These are phyloP conservation scores for Petrocephalus microphthalmus DNA, from an alignment of 2,113 vertebrate genomes.

Conservation along the genomic window DNA sequence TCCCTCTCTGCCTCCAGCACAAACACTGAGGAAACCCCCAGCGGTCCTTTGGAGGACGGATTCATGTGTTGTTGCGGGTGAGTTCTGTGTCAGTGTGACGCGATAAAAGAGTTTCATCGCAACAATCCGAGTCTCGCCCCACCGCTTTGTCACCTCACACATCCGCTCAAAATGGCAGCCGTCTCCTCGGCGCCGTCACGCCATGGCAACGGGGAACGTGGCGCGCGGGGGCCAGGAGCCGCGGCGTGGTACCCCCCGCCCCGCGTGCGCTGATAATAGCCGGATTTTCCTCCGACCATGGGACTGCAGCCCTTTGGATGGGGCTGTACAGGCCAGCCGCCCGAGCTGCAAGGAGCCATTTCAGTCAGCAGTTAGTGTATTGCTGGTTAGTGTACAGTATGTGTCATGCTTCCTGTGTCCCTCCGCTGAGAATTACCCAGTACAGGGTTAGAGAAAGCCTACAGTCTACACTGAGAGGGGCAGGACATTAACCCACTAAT, in stretches of 20 bases:
- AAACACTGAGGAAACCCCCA: neutral
- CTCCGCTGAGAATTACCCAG: neutral
- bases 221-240: constrained; percentile 27
- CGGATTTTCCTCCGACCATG: neutral
- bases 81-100: neutral
- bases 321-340: neutral
- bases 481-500: neutral
- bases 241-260: constrained; percentile 22
- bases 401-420: neutral
- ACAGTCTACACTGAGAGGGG: neutral
- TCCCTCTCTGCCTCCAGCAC: neutral
- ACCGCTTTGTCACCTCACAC: neutral
- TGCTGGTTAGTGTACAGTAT: neutral
- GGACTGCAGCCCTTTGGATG: neutral
- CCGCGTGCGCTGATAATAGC: neutral
- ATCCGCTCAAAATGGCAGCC: neutral
- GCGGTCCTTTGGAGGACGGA: neutral
- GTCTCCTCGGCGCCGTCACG: constrained; percentile 3
- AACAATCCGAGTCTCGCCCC: neutral
- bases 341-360: neutral
- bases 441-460: neutral
- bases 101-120: constrained; percentile 6
- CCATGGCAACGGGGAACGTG: constrained; percentile 18
- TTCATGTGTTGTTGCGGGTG: neutral
- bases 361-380: neutral